Evolutionary conservation across 2,797 vertebrate species (phyloP), one percentile per base, ranked within the genome.

Genomic region (Clamator glandarius): DNA sequence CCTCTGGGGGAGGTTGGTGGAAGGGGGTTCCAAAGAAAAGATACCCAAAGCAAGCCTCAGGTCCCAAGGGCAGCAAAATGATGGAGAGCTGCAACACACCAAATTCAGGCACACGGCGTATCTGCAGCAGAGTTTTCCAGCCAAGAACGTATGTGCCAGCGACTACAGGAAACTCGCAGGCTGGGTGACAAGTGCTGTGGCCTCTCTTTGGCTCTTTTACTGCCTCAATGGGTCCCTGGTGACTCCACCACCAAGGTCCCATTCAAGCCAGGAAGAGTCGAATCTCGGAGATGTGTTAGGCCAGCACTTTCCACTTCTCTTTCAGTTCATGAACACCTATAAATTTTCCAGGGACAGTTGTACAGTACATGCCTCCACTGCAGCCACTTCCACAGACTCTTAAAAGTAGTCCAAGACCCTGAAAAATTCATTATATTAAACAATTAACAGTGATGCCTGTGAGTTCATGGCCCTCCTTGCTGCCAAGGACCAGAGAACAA

Each of bases 241-340:
- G 85, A 75, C 93, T 86, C 82, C 29, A 41, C 79, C 36, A 26
- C 24, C 87, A 8, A 28, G 75, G 68, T 69, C 91, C 64, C 82
- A 48, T 58, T 42, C 84, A 83, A 31, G 90, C 20, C 88, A 90
- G 92, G 92, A 92, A 61, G 94, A 74, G 50, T 10, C 6, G 5
- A 33, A 75, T 33, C 92, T 82, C 10, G 0, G 54, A 72, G 87
- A 72, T 72, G 79, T 62, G 73, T 46, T 55, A 80, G 68, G 92
- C 89, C 82, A 77, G 69, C 92, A 31, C 36, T 93, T 63, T 5
- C 69, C 90, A 23, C 83, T 92, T 64, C 83, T 72, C 93, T 96
- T 96, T 95, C 90, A 90, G 92, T 46, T 46, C 75, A 2, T 5
- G 92, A 61, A 81, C 85, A 68, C 36, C 85, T 15, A 92, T 90